These are phyloP conservation scores for Diplazon laetatorius DNA, from an alignment of 2,888 invertebrate genomes.

Conservation along the genomic window DNA sequence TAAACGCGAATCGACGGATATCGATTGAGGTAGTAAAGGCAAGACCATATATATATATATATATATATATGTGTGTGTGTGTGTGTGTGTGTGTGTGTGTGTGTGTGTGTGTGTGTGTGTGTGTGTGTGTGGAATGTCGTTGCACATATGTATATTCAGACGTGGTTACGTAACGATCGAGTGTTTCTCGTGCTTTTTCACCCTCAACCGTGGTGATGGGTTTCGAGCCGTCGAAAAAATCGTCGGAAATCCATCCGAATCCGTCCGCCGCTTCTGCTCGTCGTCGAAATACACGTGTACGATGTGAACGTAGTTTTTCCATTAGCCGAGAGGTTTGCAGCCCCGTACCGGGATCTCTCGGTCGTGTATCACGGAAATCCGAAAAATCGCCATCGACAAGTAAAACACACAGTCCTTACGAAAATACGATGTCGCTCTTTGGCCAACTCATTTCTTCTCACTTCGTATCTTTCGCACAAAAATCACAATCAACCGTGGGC, in stretches of 20 bases:
- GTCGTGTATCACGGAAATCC: slow-evolving; percentile 12
- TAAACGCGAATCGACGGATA: slow-evolving; percentile 45
- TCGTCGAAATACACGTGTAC: slow-evolving; percentile 41
- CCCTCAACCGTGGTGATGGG: slow-evolving; percentile 6
- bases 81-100: no score
- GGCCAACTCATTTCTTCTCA: no score
- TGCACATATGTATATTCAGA: not conserved
- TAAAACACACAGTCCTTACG: not conserved
- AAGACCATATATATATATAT: slow-evolving; percentile 1
- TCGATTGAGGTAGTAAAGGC: slow-evolving; percentile 33
- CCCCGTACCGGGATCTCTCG: slow-evolving; percentile 33
- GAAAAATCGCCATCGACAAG: not conserved
- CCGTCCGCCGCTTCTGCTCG: not conserved
- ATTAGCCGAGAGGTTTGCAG: slow-evolving; percentile 59
- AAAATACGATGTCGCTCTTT: not conserved
- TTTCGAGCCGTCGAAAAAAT: slow-evolving; percentile 18
- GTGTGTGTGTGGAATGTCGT: not conserved
- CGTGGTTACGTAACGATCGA: not conserved
- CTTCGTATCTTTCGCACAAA: no score
- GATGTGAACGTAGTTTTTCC: slow-evolving; percentile 57
- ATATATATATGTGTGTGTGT: no score
- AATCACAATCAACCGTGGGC: no score
- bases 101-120: no score
- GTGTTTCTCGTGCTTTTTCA: slow-evolving; percentile 1
- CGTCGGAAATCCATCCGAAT: slow-evolving; percentile 21